Conservation (phyloP, 2,888 invertebrate genomes). For the Lepidochrysops patricia region DNA sequence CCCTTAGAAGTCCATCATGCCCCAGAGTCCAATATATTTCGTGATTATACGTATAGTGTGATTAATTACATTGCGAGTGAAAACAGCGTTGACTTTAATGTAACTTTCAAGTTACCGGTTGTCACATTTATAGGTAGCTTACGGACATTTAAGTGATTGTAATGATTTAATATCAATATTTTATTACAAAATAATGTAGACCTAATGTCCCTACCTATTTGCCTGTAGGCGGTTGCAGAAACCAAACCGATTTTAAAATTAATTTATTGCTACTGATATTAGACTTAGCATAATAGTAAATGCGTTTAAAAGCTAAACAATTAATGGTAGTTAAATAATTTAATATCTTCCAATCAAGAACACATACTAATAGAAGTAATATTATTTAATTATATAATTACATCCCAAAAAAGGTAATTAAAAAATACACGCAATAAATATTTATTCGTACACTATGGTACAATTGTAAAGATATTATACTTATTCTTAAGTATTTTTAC, state of each 20-base stretch:
- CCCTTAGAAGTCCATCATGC: too few relatives aligned
- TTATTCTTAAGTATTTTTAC: too few relatives aligned
- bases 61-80: not conserved
- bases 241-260: not conserved
- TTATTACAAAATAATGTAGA: not conserved
- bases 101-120: not conserved
- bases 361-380: not conserved
- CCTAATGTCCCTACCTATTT: not conserved
- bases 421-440: not conserved
- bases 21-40: too few relatives aligned
- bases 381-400: not conserved
- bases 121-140: not conserved
- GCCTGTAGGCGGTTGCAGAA: constrained; percentile 9
- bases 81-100: not conserved
- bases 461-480: too few relatives aligned
- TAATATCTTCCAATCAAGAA: not conserved
- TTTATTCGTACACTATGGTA: too few relatives aligned
- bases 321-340: not conserved
- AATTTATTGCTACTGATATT: constrained; percentile 1
- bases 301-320: constrained; percentile 7
- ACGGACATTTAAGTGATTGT: not conserved
- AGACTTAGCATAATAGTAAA: constrained; percentile 6
- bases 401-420: not conserved
- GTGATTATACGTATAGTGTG: not conserved
- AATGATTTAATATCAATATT: not conserved